Evolutionary conservation across 2,113 vertebrate genomes (phyloP), one percentile per base, ranked within the genome.

Genomic region (Xerus inauris): DNA sequence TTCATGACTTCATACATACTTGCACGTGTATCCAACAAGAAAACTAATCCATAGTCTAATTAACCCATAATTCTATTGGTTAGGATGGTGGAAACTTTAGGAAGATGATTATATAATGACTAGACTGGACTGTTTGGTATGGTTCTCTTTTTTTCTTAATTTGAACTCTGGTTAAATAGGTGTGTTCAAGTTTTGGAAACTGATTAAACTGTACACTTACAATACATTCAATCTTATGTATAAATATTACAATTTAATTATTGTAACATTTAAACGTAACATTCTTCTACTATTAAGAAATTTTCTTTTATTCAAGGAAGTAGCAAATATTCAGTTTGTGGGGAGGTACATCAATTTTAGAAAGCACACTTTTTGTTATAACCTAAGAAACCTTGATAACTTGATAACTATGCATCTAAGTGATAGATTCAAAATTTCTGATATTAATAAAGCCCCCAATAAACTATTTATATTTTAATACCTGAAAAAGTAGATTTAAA

Each of bases 381-480:
- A 6, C 51, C 40, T 76, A 76, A 82, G 45, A 62, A 87, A 20
- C 13, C 28, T n/a, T n/a, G n/a, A n/a, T n/a, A n/a, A n/a, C 19
- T 35, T 49, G 42, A 91, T 62, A 9, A 35, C 6, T 35, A 76
- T 32, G 5, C 82, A 51, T 77, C 51, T 73, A 90, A 86, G 32
- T 54, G 72, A 79, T 13, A 40, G 7, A 81, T 80, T 71, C 59
- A 82, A 38, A 40, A 54, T 89, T 84, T 84, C 65, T 92, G 51
- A 65, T 89, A 12, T 49, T 59, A 49, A 84, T 32, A 69, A 92
- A 92, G 92, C 14, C 1, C 7, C 6, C n/a, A 32, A 64, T 38
- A 54, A 92, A 89, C n/a, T 83, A 93, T 45, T 87, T 83, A 54
- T 81, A 86, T 40, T 69, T 57, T 10, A 87, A 89, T n/a, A 59